Conservation (phyloP, 2,888 invertebrate genomes). For the Hanleya hanleyi region DNA sequence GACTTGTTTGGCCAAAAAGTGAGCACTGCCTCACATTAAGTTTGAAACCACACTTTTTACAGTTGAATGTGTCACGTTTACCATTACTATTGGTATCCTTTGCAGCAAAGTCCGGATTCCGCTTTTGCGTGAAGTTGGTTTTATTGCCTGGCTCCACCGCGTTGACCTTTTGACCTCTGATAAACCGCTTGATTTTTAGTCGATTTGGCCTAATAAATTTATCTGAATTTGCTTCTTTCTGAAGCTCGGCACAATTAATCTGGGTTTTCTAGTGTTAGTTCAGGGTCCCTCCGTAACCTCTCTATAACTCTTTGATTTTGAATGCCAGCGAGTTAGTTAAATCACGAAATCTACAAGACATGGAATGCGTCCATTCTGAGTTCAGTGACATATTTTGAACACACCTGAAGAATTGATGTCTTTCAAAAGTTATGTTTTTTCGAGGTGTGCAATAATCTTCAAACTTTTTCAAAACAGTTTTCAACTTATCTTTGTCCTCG, state of each 20-base stretch:
- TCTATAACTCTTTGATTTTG: conserved; percentile 3
- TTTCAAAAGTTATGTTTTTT: conserved; percentile 22
- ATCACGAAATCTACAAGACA: too few species aligned
- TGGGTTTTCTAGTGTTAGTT: too few species aligned
- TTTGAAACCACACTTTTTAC: neutral
- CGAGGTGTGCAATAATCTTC: conserved; percentile 9
- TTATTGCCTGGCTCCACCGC: too few species aligned
- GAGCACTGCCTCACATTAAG: neutral
- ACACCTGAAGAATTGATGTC: conserved; percentile 9
- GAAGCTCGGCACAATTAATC: too few species aligned
- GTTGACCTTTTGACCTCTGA: too few species aligned
- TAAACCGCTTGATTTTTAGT: too few species aligned
- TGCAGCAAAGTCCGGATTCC: too few species aligned
- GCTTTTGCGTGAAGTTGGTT: too few species aligned
- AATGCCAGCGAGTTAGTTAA: neutral
- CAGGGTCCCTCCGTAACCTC: conserved; percentile 13
- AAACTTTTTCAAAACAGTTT: conserved; percentile 7
- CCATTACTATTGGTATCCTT: neutral
- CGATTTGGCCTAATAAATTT: too few species aligned
- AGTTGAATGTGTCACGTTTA: neutral
- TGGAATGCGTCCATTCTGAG: neutral
- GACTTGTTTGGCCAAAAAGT: neutral
- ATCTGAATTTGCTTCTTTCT: too few species aligned
- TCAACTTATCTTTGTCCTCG: neutral
- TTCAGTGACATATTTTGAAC: conserved; percentile 19